Evolutionary conservation across 2,888 invertebrate species (phyloP).

Genomic region (Dryobotodes eremita): DNA sequence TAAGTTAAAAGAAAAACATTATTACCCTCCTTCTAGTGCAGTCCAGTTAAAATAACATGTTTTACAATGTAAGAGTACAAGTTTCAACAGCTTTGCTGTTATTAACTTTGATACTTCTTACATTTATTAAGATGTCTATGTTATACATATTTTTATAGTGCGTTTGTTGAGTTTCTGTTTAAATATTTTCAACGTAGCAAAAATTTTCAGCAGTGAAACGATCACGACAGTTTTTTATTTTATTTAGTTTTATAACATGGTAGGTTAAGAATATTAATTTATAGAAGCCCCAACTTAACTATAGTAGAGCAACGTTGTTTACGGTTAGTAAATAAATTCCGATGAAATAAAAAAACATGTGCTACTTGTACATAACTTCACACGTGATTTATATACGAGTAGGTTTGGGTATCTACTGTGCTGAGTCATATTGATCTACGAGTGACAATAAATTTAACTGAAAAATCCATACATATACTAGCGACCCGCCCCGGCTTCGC

Average conservation of each 20-base stretch:
- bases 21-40: background rate
- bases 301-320: background rate
- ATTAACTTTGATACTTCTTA: constrained; percentile 54
- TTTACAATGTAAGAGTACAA: constrained; percentile 34
- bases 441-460: background rate
- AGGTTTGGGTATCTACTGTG: background rate
- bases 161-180: constrained; percentile 41
- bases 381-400: constrained; percentile 3
- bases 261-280: constrained; percentile 7
- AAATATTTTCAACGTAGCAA: constrained; percentile 31
- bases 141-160: constrained; percentile 51
- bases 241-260: too few relatives aligned
- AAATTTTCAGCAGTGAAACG: background rate
- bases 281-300: background rate
- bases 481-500: too few relatives aligned
- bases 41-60: constrained; percentile 31
- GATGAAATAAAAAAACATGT: constrained; percentile 23
- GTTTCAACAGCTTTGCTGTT: constrained; percentile 55
- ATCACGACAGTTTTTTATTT: too few relatives aligned
- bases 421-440: background rate
- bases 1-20: constrained; percentile 5
- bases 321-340: constrained; percentile 13
- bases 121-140: constrained; percentile 45
- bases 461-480: too few relatives aligned
- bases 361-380: constrained; percentile 16